phyloP scores from a whole-genome alignment of 2,797 vertebrate genomes.

The Chaetophractus vellerosus region DNA sequence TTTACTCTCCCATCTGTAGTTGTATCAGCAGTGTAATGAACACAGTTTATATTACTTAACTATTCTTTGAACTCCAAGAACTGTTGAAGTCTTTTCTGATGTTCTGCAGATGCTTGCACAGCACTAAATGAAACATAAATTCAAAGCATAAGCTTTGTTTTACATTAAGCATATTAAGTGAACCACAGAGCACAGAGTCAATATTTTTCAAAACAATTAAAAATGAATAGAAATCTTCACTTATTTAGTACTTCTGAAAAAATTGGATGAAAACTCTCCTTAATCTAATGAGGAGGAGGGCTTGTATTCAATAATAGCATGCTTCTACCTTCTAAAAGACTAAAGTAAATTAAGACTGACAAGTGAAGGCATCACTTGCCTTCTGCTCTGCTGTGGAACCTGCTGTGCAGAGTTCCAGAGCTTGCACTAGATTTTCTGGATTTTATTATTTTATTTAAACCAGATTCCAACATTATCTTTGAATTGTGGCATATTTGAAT shows the following conservation, averaged over 20 bases:
- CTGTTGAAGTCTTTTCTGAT: constrained; percentile 97
- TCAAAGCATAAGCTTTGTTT: constrained; percentile 85
- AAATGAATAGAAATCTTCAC: constrained; percentile 79
- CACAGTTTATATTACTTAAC: constrained; percentile 87
- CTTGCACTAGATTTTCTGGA: constrained; percentile 81
- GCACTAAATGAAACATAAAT: constrained; percentile 92
- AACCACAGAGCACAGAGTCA: constrained; percentile 80
- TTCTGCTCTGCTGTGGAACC: constrained; percentile 78
- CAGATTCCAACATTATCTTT: constrained; percentile 86
- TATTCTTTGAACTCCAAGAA: constrained; percentile 98
- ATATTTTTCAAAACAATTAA: constrained; percentile 84
- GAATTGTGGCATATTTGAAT: constrained; percentile 82
- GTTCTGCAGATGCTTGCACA: constrained; percentile 96
- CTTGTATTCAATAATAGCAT: constrained; percentile 47
- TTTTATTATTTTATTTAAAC: constrained; percentile 87
- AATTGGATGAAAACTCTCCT: constrained; percentile 75
- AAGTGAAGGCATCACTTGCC: constrained; percentile 74
- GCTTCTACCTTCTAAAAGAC: constrained; percentile 78
- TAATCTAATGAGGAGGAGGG: constrained; percentile 77
- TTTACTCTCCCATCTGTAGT: constrained; percentile 80
- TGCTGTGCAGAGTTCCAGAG: constrained; percentile 79
- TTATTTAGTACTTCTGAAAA: constrained; percentile 81
- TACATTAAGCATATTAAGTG: constrained; percentile 84
- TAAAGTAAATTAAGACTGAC: constrained; percentile 82
- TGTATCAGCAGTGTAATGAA: constrained; percentile 86